Conservation (phyloP, 35 echinoderm and acorn worm species). For the Apostichopus japonicus region DNA sequence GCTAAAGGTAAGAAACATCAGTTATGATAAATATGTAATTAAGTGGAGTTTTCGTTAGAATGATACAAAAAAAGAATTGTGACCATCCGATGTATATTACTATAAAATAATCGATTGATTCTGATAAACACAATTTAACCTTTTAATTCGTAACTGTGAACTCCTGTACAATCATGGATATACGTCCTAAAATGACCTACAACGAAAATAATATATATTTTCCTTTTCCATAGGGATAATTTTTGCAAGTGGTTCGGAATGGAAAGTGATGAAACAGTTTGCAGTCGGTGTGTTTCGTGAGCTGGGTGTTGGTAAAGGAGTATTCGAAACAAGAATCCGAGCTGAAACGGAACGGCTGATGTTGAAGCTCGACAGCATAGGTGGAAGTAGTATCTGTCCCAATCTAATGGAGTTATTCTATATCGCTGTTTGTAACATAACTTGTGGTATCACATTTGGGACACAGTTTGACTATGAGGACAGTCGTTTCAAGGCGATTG, state of each 20-base stretch:
- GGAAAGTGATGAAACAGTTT: conserved; percentile 34
- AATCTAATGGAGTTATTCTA: neutral
- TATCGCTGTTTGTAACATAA: conserved; percentile 10
- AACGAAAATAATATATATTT: neutral
- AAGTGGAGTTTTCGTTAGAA: too few relatives aligned
- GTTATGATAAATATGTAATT: too few relatives aligned
- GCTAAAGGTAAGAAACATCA: conserved; percentile 18
- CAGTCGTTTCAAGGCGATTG: neutral
- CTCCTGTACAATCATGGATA: too few relatives aligned
- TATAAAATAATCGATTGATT: too few relatives aligned
- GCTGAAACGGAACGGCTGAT: neutral
- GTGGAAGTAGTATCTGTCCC: neutral
- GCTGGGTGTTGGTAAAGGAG: conserved; percentile 26
- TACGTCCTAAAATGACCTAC: too few relatives aligned
- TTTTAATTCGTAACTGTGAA: too few relatives aligned
- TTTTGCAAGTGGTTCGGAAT: neutral
- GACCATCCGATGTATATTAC: too few relatives aligned
- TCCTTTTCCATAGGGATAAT: neutral
- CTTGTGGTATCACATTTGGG: conserved; percentile 49
- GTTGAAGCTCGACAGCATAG: neutral
- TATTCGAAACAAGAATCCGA: conserved; percentile 10
- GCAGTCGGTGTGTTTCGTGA: conserved; percentile 4
- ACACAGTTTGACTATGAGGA: conserved; percentile 37
- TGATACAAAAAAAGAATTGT: too few relatives aligned
- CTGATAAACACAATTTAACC: too few relatives aligned